These are phyloP conservation scores for Epinephelus malabaricus DNA, from an alignment of 2,797 vertebrate genomes.

Conservation along the genomic window DNA sequence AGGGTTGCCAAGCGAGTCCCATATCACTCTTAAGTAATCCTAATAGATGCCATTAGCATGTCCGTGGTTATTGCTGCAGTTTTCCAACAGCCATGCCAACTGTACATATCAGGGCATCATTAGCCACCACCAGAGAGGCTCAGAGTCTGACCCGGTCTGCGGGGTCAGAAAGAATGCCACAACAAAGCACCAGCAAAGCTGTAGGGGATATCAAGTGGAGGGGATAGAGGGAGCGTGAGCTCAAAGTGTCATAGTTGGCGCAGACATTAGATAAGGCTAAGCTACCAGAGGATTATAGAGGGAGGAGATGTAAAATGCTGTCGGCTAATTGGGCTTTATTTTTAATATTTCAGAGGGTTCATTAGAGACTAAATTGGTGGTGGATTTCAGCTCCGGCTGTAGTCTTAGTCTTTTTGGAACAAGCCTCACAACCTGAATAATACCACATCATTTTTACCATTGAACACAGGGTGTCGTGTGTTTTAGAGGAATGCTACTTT, in stretches of 20 bases:
- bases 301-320: slow-evolving; percentile 78
- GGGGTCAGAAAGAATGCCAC: slow-evolving; percentile 73
- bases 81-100: slow-evolving; percentile 79
- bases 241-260: slow-evolving; percentile 74
- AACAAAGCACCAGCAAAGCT: slow-evolving; percentile 74
- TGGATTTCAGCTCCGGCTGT: slow-evolving; percentile 65
- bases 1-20: slow-evolving; percentile 89
- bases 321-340: slow-evolving; percentile 82
- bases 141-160: slow-evolving; percentile 64
- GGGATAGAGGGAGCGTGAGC: slow-evolving; percentile 60
- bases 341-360: slow-evolving; percentile 78
- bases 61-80: slow-evolving; percentile 83
- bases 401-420: slow-evolving; percentile 53
- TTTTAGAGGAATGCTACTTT: slow-evolving; percentile 17
- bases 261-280: slow-evolving; percentile 78
- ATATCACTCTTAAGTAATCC: slow-evolving; percentile 90
- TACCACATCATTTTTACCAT: slow-evolving; percentile 13
- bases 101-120: slow-evolving; percentile 75
- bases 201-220: slow-evolving; percentile 68
- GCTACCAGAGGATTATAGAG: slow-evolving; percentile 78
- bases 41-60: slow-evolving; percentile 90
- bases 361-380: slow-evolving; percentile 73
- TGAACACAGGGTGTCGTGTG: background rate
- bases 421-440: slow-evolving; percentile 46
- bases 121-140: slow-evolving; percentile 65